A percentile compares a stretch with the other conserved stretches of the same genome.
These are phyloP conservation scores for Lasioglossum zephyrum DNA, from an alignment of 2,888 invertebrate genomes.

Conservation along the genomic window DNA sequence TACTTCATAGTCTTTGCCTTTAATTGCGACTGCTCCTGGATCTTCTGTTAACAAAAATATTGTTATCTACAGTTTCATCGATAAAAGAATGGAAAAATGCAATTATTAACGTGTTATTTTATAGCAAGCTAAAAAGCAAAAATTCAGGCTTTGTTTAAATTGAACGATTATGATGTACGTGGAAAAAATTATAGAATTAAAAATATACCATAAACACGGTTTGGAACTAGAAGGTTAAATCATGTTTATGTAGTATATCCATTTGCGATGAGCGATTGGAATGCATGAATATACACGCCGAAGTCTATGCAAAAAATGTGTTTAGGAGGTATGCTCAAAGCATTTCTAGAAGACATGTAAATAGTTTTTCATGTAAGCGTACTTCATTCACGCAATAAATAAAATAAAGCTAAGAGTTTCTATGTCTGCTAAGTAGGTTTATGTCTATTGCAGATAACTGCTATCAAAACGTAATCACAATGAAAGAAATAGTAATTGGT, in stretches of 20 bases:
- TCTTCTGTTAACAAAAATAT: conserved; percentile 66
- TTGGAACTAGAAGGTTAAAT: background rate
- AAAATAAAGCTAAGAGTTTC: background rate
- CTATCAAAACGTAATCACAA: background rate
- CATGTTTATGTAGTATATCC: background rate
- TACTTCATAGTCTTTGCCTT: conserved; percentile 78
- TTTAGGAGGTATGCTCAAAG: background rate
- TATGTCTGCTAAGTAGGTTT: no score
- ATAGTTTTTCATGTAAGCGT: background rate
- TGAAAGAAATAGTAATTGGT: background rate
- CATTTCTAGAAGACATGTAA: background rate
- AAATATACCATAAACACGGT: background rate
- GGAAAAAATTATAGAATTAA: background rate
- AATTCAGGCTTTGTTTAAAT: no score
- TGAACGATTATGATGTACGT: background rate
- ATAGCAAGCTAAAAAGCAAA: no score
- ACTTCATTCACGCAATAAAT: background rate
- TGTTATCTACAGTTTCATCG: background rate
- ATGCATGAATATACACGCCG: background rate
- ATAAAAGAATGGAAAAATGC: background rate
- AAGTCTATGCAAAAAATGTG: background rate
- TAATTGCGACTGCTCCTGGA: conserved; percentile 71
- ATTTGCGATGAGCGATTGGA: background rate
- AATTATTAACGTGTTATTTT: no score
- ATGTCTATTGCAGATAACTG: background rate